These are phyloP conservation scores for Barbus barbus DNA, from an alignment of 2,113 vertebrate species.

Conservation along the genomic window DNA sequence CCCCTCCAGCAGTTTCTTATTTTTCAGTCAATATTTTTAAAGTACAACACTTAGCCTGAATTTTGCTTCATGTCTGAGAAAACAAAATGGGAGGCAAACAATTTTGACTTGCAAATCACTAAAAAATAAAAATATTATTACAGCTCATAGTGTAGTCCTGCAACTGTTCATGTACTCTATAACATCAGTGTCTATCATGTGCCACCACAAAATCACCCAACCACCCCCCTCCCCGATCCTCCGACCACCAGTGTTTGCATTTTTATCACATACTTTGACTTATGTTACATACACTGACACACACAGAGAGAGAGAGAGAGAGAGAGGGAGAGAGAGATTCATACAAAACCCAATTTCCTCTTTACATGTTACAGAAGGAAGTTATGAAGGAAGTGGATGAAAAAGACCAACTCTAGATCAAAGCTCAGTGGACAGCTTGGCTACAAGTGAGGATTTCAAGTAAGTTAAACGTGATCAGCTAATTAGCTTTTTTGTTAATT, in stretches of 20 bases:
- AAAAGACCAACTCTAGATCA: background rate
- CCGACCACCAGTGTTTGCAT: background rate
- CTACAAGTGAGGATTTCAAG: background rate
- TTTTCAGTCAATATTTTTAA: background rate
- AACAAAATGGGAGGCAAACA: background rate
- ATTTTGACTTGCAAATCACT: constrained; percentile 17
- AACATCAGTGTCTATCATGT: background rate
- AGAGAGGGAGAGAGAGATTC: background rate
- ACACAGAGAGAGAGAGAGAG: background rate
- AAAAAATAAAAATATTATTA: background rate
- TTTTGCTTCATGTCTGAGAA: background rate
- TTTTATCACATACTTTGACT: background rate
- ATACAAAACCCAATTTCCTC: constrained; percentile 21
- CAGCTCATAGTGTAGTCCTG: background rate
- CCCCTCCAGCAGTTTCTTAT: background rate
- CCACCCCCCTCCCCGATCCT: background rate
- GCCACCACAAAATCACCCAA: background rate
- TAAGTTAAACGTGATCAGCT: constrained; percentile 16
- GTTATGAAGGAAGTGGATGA: constrained; percentile 3
- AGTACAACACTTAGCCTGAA: background rate
- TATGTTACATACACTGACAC: too few relatives aligned
- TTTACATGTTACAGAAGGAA: constrained; percentile 12
- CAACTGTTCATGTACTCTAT: background rate
- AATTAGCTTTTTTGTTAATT: background rate
- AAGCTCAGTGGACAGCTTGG: background rate